Evolutionary conservation across 2,113 vertebrate species (phyloP).

Genomic region (Tiliqua scincoides): DNA sequence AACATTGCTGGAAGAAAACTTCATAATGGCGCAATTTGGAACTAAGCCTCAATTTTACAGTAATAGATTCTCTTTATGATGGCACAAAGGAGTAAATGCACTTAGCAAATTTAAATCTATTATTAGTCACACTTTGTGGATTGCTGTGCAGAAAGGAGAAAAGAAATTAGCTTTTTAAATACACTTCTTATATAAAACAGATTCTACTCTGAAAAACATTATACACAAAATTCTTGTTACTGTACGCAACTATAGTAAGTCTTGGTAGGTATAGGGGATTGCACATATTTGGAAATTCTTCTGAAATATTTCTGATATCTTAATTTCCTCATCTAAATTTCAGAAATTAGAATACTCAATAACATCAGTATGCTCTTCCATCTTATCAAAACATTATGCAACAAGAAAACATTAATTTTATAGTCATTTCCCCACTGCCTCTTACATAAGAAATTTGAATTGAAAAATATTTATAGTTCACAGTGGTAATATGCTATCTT

Average conservation of each 20-base stretch:
- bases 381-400: conserved; percentile 50
- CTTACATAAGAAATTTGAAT: conserved; percentile 28
- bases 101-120: conserved; percentile 89
- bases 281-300: conserved; percentile 60
- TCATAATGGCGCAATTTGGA: conserved; percentile 90
- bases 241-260: conserved; percentile 62
- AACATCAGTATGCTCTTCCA: conserved; percentile 45
- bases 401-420: conserved; percentile 39
- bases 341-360: conserved; percentile 27
- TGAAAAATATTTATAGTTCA: conserved; percentile 36
- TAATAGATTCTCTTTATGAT: conserved; percentile 88
- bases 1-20: conserved; percentile 88
- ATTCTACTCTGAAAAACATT: conserved; percentile 73
- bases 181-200: conserved; percentile 79
- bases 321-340: conserved; percentile 60
- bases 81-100: conserved; percentile 86
- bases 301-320: conserved; percentile 54
- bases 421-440: neutral
- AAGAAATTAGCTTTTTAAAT: conserved; percentile 82
- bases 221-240: conserved; percentile 71
- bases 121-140: conserved; percentile 83
- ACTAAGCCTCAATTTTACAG: conserved; percentile 88
- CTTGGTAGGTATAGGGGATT: conserved; percentile 50
- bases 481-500: neutral
- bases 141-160: conserved; percentile 79